Evolutionary conservation across 2,113 vertebrate species (phyloP).

Genomic region (Pelodiscus sinensis): DNA sequence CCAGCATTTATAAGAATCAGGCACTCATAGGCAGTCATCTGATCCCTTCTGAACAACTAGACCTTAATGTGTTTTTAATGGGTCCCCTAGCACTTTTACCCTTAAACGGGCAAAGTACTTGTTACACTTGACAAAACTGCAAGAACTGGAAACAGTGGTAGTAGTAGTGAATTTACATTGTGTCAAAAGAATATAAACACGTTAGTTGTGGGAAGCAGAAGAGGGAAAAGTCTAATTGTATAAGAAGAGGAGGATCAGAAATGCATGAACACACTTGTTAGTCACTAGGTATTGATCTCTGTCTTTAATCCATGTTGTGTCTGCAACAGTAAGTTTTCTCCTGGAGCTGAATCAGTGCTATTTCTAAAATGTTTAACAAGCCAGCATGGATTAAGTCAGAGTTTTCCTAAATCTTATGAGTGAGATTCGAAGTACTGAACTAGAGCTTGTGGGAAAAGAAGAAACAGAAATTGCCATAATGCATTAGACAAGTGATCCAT

Average conservation of each 20-base stretch:
- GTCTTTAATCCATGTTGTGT: neutral
- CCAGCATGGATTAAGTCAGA: neutral
- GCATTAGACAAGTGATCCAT: neutral
- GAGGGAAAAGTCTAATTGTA: constrained; percentile 16
- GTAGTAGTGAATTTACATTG: too few relatives aligned
- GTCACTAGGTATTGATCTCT: neutral
- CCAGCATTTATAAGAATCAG: neutral
- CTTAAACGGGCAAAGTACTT: neutral
- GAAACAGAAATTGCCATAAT: neutral
- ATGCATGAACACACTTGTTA: neutral
- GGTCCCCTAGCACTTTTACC: neutral
- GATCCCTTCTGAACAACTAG: neutral
- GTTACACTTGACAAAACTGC: neutral
- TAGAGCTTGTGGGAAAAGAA: neutral
- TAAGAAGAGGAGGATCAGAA: neutral
- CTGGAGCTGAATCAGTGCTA: neutral
- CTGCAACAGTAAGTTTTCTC: neutral
- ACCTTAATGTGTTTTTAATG: neutral
- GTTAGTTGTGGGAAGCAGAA: neutral
- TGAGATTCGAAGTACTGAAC: neutral
- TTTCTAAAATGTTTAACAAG: neutral
- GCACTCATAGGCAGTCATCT: neutral
- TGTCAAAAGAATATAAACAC: constrained; percentile 8
- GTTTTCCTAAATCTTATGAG: neutral
- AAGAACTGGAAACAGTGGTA: neutral